phyloP scores from a whole-genome alignment of 2,797 vertebrate genomes.

The Centroberyx gerrardi region DNA sequence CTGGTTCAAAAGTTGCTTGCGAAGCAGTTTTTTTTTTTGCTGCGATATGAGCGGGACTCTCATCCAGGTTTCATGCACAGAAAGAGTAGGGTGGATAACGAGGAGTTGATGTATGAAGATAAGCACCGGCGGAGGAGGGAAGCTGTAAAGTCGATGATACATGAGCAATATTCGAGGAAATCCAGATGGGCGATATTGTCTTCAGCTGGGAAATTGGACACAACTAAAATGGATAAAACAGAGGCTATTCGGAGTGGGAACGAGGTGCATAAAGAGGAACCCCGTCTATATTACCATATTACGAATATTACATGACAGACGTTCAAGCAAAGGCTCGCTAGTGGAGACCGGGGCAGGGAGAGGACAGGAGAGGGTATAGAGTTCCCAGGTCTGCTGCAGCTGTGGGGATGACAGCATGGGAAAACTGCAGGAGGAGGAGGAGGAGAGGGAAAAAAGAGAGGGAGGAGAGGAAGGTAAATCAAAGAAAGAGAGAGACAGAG shows the following conservation, averaged over 20 bases:
- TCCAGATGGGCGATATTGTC: slow-evolving; percentile 25
- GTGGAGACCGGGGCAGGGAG: slow-evolving; percentile 7
- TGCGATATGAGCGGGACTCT: slow-evolving; percentile 53
- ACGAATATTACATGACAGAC: slow-evolving; percentile 21
- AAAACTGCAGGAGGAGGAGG: slow-evolving; percentile 53
- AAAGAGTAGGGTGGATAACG: slow-evolving; percentile 45
- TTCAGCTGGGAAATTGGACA: slow-evolving; percentile 20
- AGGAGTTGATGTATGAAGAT: slow-evolving; percentile 46
- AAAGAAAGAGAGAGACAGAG: slow-evolving; percentile 9
- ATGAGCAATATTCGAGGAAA: slow-evolving; percentile 33
- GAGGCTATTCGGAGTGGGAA: slow-evolving; percentile 1
- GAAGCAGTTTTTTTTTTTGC: slow-evolving; percentile 46
- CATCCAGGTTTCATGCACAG: slow-evolving; percentile 43
- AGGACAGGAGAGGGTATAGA: slow-evolving; percentile 33
- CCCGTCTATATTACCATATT: slow-evolving; percentile 23
- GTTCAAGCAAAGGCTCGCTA: slow-evolving; percentile 15
- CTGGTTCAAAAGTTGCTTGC: slow-evolving; percentile 64
- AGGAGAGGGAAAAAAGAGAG: neutral
- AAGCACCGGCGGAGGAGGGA: slow-evolving; percentile 15
- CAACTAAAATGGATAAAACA: slow-evolving; percentile 8
- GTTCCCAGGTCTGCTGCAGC: slow-evolving; percentile 70
- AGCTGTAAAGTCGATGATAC: slow-evolving; percentile 28
- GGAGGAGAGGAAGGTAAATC: slow-evolving; percentile 20
- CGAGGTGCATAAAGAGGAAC: neutral
- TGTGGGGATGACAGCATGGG: slow-evolving; percentile 77